phyloP scores from a whole-genome alignment of 2,888 invertebrate genomes.

The Tineola bisselliella region DNA sequence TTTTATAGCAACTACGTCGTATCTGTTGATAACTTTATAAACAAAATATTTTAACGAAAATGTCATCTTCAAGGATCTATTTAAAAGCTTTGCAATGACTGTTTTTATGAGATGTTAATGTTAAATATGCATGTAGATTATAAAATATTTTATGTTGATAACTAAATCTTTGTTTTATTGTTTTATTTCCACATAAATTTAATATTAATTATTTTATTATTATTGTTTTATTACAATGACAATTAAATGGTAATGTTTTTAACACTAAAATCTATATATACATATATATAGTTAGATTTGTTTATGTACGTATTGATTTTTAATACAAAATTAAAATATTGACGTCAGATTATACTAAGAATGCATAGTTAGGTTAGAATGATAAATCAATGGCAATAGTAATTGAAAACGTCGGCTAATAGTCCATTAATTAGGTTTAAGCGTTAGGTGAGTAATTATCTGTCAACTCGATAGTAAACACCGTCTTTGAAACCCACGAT shows the following conservation, averaged over 20 bases:
- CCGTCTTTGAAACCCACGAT: conserved; percentile 5
- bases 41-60: conserved; percentile 17
- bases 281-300: too few relatives aligned
- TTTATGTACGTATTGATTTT: neutral
- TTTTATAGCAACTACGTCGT: conserved; percentile 28
- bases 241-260: too few relatives aligned
- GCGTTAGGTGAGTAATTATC: conserved; percentile 47
- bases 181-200: neutral
- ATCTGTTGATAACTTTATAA: conserved; percentile 23
- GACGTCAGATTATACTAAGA: neutral
- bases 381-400: conserved; percentile 54
- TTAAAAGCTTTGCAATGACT: conserved; percentile 31
- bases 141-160: neutral
- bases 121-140: neutral
- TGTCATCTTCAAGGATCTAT: conserved; percentile 29
- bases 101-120: neutral
- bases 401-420: conserved; percentile 60
- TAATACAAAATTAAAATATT: neutral
- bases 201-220: too few relatives aligned
- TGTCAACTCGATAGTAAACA: conserved; percentile 23
- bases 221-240: too few relatives aligned
- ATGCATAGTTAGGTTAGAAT: neutral
- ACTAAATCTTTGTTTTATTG: neutral
- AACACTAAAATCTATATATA: too few relatives aligned
- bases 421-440: conserved; percentile 61